Percentiles rank a stretch among this genome's conserved stretches.
Evolutionary conservation across 2,888 invertebrate genomes (phyloP).

Genomic region (Tiphia femorata): DNA sequence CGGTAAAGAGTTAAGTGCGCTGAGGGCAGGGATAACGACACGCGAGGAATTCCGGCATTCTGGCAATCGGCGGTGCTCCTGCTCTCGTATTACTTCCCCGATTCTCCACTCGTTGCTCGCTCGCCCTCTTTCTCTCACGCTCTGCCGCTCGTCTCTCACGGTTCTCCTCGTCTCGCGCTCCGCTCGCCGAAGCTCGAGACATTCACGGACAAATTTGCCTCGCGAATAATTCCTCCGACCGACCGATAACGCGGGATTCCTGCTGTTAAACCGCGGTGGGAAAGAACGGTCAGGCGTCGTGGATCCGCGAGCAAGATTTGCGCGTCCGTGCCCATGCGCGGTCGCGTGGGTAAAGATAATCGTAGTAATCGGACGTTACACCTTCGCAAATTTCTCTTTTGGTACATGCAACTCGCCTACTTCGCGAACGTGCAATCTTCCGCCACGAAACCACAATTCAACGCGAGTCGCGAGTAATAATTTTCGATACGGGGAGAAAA

Average conservation of each 20-base stretch:
- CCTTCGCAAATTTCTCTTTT: constrained; percentile 11
- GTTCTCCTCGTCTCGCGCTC: no score
- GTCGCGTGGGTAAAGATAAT: constrained; percentile 22
- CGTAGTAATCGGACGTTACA: constrained; percentile 23
- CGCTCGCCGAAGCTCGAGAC: no score
- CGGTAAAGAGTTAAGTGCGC: background rate
- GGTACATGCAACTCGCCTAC: constrained; percentile 29
- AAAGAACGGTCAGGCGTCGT: background rate
- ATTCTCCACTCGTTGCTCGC: no score
- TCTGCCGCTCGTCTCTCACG: no score
- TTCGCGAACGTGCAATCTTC: background rate
- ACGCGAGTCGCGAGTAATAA: background rate
- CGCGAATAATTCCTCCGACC: background rate
- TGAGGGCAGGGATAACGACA: constrained; percentile 1
- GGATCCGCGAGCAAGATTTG: background rate
- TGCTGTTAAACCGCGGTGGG: no score
- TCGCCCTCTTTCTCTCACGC: no score
- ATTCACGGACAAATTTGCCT: no score
- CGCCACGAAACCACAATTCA: background rate
- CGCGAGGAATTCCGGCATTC: constrained; percentile 5
- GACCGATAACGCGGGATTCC: background rate
- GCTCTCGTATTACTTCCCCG: no score
- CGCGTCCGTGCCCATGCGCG: background rate
- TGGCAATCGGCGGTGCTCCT: background rate
- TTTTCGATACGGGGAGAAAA: background rate